Conservation (phyloP, 2,888 invertebrate species). For the Apamea anceps region DNA sequence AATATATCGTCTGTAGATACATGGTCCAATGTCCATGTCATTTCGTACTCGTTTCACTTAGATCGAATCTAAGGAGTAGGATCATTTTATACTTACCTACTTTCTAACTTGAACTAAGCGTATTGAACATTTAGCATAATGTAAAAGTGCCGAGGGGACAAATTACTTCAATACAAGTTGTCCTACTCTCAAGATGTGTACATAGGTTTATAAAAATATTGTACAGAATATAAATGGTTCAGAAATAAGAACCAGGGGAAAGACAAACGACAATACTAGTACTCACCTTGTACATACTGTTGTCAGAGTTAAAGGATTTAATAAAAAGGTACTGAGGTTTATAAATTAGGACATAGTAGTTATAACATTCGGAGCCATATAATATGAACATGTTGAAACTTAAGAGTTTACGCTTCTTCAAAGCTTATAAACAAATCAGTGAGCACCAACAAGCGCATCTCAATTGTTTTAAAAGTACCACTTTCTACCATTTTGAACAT, state of each 20-base stretch:
- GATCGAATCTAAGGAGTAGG: conserved; percentile 50
- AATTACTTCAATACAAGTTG: conserved; percentile 28
- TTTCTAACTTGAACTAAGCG: conserved; percentile 22
- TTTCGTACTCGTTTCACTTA: conserved; percentile 64
- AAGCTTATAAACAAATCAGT: conserved; percentile 49
- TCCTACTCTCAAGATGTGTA: conserved; percentile 59
- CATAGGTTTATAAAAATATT: conserved; percentile 62
- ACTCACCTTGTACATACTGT: conserved; percentile 85
- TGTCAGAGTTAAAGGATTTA: conserved; percentile 75
- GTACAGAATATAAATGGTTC: conserved; percentile 72
- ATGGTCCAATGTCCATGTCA: conserved; percentile 75
- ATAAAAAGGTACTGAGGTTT: conserved; percentile 75
- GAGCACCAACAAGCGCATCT: conserved; percentile 60
- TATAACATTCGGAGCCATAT: conserved; percentile 44
- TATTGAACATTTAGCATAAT: conserved; percentile 38
- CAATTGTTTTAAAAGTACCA: conserved; percentile 39
- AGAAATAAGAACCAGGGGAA: conserved; percentile 73
- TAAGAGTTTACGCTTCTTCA: conserved; percentile 56
- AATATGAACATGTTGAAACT: conserved; percentile 53
- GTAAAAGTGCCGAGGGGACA: conserved; percentile 50
- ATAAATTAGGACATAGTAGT: conserved; percentile 60
- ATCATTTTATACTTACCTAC: conserved; percentile 45
- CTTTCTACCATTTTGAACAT: conserved; percentile 48
- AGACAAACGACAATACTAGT: conserved; percentile 87
- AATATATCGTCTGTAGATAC: conserved; percentile 73